Base-by-base conservation (phyloP, 2,113 vertebrate genomes). In the Quiscalus mexicanus region DNA sequence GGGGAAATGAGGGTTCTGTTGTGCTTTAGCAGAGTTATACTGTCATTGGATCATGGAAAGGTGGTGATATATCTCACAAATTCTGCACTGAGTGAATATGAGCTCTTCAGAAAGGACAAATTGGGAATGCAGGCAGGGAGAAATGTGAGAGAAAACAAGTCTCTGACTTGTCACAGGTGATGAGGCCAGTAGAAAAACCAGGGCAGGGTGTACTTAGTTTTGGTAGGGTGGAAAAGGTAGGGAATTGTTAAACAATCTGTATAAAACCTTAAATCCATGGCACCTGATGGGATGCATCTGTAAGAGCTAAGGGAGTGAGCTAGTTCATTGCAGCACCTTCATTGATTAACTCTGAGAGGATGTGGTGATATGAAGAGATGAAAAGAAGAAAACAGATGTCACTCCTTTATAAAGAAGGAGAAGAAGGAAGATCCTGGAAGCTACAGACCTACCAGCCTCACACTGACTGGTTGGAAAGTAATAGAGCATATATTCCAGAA, bases 51-150 rank as follows among this genome's bases (percentile, higher is more conserved):
- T 42, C 12, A 15, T 5, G 1, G 35, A 33, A 33, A 18, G 6
- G 28, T 20, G 22, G 23, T 42, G n/a, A 16, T 49, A 10, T 21
- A 37, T 37, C 27, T 47, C 55, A 53, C 20, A 21, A 15, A 7
- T 28, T 41, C 18, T 80, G 30, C 28, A 22, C 17, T 14, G 15
- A 15, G 25, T 42, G 17, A 28, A 14, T 39, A n/a, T 0, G 1
- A 15, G 11, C 23, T 49, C 28, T 33, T 41, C 20, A 63, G 55
- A 47, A 78, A 85, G 42, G 23, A 24, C 7, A 58, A 42, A 13
- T 1, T 52, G 7, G 33, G 15, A 76, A 45, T 18, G 27, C 19
- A 17, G 30, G 17, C 11, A 24, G 0, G 11, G 1, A 11, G 8
- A 70, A 18, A 59, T 35, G 5, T 25, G 39, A 85, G 10, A 86